Conservation (phyloP, 2,797 vertebrate genomes). For the Nannoperca obscura region DNA sequence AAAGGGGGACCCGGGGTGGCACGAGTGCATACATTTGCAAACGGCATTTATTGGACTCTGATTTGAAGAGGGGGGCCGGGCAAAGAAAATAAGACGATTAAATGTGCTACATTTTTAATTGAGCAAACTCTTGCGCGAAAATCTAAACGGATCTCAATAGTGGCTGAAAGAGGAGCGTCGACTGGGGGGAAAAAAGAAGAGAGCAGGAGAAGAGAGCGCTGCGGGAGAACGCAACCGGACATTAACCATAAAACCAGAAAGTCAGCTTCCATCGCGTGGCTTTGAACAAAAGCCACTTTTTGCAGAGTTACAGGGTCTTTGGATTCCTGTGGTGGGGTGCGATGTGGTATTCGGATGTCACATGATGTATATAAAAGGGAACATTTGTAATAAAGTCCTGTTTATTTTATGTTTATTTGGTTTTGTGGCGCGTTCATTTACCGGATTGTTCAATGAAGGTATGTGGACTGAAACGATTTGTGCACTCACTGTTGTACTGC, state of each 20-base stretch:
- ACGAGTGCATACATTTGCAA: conserved; percentile 67
- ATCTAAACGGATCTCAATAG: conserved; percentile 51
- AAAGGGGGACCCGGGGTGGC: conserved; percentile 66
- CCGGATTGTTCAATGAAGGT: neutral
- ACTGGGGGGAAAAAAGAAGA: conserved; percentile 14
- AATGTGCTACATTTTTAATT: conserved; percentile 74
- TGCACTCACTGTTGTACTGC: conserved; percentile 73
- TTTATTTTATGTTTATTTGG: neutral
- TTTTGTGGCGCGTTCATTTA: neutral
- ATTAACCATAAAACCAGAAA: conserved; percentile 35
- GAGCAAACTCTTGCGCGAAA: conserved; percentile 62
- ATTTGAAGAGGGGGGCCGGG: conserved; percentile 69
- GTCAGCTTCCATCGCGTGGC: conserved; percentile 37
- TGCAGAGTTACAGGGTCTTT: neutral
- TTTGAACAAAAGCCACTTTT: conserved; percentile 41
- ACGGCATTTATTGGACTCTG: conserved; percentile 66
- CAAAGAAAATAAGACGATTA: conserved; percentile 72
- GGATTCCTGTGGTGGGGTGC: neutral
- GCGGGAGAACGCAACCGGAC: conserved; percentile 28
- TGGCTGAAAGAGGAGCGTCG: conserved; percentile 13
- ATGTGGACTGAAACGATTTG: neutral
- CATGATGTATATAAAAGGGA: neutral
- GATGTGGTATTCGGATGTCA: neutral
- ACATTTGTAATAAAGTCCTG: neutral
- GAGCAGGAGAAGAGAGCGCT: neutral